phyloP scores from a whole-genome alignment of 2,888 invertebrate genomes.

The Cryptus viduatorius region DNA sequence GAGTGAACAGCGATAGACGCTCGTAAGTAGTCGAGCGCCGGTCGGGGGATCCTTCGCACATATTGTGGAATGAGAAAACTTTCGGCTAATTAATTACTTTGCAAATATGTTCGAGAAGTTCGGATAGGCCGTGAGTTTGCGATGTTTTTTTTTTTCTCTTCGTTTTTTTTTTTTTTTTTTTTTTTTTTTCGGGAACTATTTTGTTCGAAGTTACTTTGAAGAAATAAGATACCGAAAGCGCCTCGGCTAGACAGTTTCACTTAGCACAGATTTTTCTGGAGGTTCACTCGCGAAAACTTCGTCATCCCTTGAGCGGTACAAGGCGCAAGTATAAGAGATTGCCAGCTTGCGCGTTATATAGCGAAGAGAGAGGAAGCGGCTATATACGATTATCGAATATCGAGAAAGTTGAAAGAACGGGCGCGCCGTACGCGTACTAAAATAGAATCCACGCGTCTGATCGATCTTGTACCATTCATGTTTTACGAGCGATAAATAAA shows the following conservation, averaged over 20 bases:
- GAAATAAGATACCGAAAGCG: neutral
- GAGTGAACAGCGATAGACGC: neutral
- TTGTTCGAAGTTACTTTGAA: constrained; percentile 3
- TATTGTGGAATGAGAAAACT: neutral
- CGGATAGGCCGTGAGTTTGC: neutral
- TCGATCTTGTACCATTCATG: constrained; percentile 59
- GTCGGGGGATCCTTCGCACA: neutral
- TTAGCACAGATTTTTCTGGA: constrained; percentile 47
- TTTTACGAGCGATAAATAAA: constrained; percentile 50
- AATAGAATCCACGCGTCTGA: constrained; percentile 57
- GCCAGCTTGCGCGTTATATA: constrained; percentile 20
- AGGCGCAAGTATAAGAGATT: constrained; percentile 40
- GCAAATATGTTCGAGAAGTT: constrained; percentile 4
- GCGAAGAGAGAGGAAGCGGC: neutral
- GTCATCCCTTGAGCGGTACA: constrained; percentile 10
- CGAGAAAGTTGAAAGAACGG: constrained; percentile 50
- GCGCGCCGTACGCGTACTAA: constrained; percentile 33
- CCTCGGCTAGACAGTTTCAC: constrained; percentile 25
- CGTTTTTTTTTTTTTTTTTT: neutral
- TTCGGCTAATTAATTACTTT: constrained; percentile 18
- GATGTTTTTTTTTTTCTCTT: neutral
- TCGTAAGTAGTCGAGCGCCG: neutral
- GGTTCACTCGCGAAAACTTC: constrained; percentile 40
- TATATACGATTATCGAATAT: constrained; percentile 49
- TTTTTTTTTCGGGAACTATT: constrained; percentile 15